A percentile compares a stretch with the other conserved stretches of the same genome.
Evolutionary conservation across 2,797 vertebrate genomes (phyloP).

Genomic region (Graptemys geographica): DNA sequence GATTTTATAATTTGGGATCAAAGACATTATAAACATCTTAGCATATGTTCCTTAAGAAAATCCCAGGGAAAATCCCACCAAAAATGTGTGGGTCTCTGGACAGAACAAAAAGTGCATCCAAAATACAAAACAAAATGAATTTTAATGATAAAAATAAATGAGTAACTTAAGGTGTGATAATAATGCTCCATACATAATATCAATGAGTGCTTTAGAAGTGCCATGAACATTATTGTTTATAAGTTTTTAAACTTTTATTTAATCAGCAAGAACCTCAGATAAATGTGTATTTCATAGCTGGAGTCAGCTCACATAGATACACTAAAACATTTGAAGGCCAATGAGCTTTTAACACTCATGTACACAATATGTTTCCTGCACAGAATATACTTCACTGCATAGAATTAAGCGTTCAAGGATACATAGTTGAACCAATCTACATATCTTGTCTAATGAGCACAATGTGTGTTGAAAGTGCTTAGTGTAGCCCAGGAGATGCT

Average conservation of each 20-base stretch:
- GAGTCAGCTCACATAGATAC: not conserved
- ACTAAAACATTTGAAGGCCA: not conserved
- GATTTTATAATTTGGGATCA: not conserved
- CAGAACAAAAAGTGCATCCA: not conserved
- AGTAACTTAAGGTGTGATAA: not conserved
- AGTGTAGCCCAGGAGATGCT: not conserved
- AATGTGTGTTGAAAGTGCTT: not conserved
- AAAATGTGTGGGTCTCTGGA: not conserved
- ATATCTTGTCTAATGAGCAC: not conserved
- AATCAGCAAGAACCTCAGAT: not conserved
- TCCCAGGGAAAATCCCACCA: not conserved
- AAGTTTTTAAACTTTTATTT: not conserved
- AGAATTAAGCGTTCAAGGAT: not conserved
- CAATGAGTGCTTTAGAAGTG: slow-evolving; percentile 14
- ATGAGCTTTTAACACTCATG: not conserved
- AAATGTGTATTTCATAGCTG: not conserved
- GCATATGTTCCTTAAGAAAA: not conserved
- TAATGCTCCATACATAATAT: not conserved
- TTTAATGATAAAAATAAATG: not conserved
- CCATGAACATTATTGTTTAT: not conserved
- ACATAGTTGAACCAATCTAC: not conserved
- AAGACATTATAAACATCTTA: not conserved
- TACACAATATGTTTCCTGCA: not conserved
- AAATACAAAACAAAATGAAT: not conserved
- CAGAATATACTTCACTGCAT: not conserved